Evolutionary conservation across 2,113 vertebrate genomes (phyloP), one percentile per base, ranked within the genome.

Genomic region (Paramisgurnus dabryanus): DNA sequence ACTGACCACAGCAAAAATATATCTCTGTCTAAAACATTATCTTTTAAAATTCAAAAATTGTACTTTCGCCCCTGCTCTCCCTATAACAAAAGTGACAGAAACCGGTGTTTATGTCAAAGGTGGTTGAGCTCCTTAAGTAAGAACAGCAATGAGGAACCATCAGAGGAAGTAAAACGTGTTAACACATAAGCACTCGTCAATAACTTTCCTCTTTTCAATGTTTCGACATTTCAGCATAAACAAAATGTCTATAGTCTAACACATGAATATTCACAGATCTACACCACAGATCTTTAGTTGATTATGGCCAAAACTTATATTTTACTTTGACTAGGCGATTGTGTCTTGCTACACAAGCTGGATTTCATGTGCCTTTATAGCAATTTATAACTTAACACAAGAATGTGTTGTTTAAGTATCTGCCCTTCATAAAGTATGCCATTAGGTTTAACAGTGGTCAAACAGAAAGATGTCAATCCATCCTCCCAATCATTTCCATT

Each of bases 191-290:
- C 17, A 45, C 53, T 22, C 7, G 27, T 22, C 43, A 75, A 17
- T 64, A 45, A 66, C 13, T 66, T 76, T 77, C 75, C 75, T 77
- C 61, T 77, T 77, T 18, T 77, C 53, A 12, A 40, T 18, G 41
- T 75, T 64, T 75, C 22, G 5, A 75, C 60, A 72, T 10, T 72
- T 58, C 53, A 64, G 57, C 40, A 61, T 63, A 34, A 39, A 15
- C 22, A 6, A 75, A 49, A 63, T 12, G 18, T 34, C 18, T 13
- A 34, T 43, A 64, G n/a, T 3, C 27, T 34, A 34, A 34, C 27
- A 34, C 27, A 3, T 34, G 3, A 34, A 34, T 34, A 34, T 34
- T 34, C 27, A 34, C 27, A 34, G 27, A 34, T 34, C 27, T 4
- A 55, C 49, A 15, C n/a, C 17, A 60, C 6, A 49, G 13, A 17